A percentile compares a stretch with the other conserved stretches of the same genome.
Conservation (phyloP, 2,113 vertebrate species). For the Amazona vittata region DNA sequence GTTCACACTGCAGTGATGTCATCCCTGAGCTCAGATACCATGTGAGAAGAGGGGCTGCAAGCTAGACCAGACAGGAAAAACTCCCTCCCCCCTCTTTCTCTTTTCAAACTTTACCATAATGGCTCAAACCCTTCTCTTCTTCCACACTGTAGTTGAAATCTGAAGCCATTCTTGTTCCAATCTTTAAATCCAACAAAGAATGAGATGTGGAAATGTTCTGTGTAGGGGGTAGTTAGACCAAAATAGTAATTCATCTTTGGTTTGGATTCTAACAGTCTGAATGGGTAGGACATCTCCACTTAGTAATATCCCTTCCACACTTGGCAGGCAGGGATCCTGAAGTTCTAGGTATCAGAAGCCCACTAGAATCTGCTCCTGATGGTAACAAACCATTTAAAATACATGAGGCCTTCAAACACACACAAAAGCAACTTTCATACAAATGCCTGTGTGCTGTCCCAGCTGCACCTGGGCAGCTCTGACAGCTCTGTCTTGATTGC, state of each 20-base stretch:
- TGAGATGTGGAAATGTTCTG: background rate
- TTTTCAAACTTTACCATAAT: background rate
- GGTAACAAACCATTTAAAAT: background rate
- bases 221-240: background rate
- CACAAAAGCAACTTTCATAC: background rate
- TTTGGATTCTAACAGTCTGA: background rate
- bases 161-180: background rate
- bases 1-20: background rate
- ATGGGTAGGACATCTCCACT: background rate
- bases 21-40: background rate
- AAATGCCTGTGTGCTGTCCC: background rate
- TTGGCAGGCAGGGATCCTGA: background rate
- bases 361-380: background rate
- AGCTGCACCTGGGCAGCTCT: background rate
- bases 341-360: background rate
- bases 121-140: background rate
- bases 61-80: background rate
- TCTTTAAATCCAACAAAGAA: background rate
- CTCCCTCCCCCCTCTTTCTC: background rate
- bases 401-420: background rate
- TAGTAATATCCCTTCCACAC: background rate
- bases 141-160: background rate
- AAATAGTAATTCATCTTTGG: background rate
- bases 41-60: background rate
- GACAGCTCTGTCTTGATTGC: background rate